phyloP scores from a whole-genome alignment of 1,140 invertebrate genomes.

The Aphidius gifuensis region DNA sequence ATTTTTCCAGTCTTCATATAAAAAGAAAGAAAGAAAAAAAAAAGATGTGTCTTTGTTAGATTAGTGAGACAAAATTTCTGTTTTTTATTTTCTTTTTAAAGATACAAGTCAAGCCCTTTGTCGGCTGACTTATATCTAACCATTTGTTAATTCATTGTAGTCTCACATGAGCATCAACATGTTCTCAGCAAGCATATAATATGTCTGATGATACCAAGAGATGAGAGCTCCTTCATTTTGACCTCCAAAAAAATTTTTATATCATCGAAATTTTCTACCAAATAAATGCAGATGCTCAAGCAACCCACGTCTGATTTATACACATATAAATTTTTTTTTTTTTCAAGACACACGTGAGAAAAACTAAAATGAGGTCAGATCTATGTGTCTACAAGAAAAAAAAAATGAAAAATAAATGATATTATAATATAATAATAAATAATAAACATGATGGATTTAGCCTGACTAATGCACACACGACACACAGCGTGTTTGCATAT shows the following conservation, averaged over 20 bases:
- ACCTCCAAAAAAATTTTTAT: no score
- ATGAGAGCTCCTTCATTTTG: no score
- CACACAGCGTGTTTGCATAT: no score
- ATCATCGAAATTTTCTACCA: no score
- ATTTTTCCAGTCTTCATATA: slow-evolving; percentile 25
- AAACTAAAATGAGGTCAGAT: slow-evolving; percentile 5
- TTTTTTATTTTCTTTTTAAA: no score
- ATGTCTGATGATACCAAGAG: no score
- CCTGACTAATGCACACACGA: slow-evolving; percentile 8
- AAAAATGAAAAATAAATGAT: slow-evolving; percentile 1
- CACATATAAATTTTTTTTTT: background rate
- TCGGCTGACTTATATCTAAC: slow-evolving; percentile 38
- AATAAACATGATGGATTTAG: slow-evolving; percentile 12
- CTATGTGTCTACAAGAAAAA: background rate
- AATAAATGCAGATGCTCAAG: background rate
- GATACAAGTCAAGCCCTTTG: slow-evolving; percentile 27
- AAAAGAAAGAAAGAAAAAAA: slow-evolving; percentile 4
- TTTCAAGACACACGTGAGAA: slow-evolving; percentile 8
- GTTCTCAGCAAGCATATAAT: no score
- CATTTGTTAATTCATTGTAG: slow-evolving; percentile 36
- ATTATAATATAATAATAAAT: background rate
- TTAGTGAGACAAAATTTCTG: slow-evolving; percentile 32
- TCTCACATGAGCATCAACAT: background rate
- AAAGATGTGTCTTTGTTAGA: slow-evolving; percentile 28
- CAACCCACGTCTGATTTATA: slow-evolving; percentile 5